Conservation (phyloP, 2,888 invertebrate genomes). For the Drosophila ezoana region DNA sequence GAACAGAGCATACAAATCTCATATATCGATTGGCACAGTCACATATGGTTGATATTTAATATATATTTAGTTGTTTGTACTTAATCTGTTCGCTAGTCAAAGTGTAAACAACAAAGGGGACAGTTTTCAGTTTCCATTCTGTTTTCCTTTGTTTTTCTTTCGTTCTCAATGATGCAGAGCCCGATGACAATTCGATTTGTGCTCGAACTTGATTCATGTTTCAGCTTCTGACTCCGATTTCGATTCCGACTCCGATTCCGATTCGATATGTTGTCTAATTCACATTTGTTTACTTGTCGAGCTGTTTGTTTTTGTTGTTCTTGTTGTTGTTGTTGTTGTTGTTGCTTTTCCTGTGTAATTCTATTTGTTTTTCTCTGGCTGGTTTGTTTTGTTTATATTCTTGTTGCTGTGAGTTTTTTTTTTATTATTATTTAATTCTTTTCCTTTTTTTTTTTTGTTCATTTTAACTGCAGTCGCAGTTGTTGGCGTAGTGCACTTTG, state of each 20-base stretch:
- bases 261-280: slow-evolving; percentile 1
- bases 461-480: slow-evolving; percentile 29
- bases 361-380: background rate
- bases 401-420: slow-evolving; percentile 23
- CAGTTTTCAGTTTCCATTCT: background rate
- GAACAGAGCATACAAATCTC: too few species aligned
- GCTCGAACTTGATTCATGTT: slow-evolving; percentile 2
- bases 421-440: background rate
- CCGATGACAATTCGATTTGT: background rate
- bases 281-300: slow-evolving; percentile 12
- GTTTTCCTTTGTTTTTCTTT: background rate
- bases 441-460: slow-evolving; percentile 23
- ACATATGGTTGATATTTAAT: background rate
- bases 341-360: background rate
- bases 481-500: slow-evolving; percentile 45
- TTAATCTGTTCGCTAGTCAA: background rate
- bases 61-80: background rate
- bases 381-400: slow-evolving; percentile 32
- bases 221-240: slow-evolving; percentile 4
- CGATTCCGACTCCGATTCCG: background rate
- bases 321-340: background rate
- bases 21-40: background rate
- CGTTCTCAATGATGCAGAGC: background rate
- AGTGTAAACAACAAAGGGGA: background rate
- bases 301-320: slow-evolving; percentile 1